phyloP scores from a whole-genome alignment of 2,888 invertebrate genomes.

The Agrotis ipsilon region DNA sequence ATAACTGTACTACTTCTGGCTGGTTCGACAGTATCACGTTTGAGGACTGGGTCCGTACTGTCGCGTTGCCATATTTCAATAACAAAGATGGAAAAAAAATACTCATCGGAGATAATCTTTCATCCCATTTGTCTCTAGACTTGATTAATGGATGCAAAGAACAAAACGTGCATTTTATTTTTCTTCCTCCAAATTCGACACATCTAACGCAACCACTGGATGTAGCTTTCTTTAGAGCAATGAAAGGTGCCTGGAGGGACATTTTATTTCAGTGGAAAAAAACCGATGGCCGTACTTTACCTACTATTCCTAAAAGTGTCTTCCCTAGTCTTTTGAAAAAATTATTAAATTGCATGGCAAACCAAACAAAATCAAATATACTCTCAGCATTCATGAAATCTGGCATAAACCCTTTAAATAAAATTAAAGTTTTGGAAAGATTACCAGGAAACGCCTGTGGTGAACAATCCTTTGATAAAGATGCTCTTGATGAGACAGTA shows the following conservation, averaged over 20 bases:
- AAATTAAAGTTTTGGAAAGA: conserved; percentile 42
- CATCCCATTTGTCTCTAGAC: conserved; percentile 68
- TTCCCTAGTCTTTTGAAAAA: conserved; percentile 51
- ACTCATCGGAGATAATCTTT: conserved; percentile 76
- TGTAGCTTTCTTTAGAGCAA: conserved; percentile 71
- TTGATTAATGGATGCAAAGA: conserved; percentile 70
- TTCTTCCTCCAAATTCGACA: conserved; percentile 71
- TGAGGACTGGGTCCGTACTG: conserved; percentile 70
- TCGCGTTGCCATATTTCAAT: conserved; percentile 58
- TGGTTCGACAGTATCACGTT: conserved; percentile 72
- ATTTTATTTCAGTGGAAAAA: conserved; percentile 57
- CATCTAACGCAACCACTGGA: conserved; percentile 74
- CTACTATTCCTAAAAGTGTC: conserved; percentile 47
- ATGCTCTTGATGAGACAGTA: conserved; percentile 38
- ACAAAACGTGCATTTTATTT: conserved; percentile 40
- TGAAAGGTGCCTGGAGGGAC: conserved; percentile 66
- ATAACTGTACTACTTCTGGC: conserved; percentile 73
- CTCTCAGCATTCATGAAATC: conserved; percentile 51
- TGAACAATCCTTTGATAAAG: conserved; percentile 29
- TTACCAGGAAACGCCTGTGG: conserved; percentile 35
- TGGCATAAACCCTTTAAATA: conserved; percentile 48
- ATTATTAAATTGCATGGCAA: conserved; percentile 42
- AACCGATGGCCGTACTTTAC: conserved; percentile 47
- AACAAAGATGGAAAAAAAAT: conserved; percentile 66
- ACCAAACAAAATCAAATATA: conserved; percentile 42